phyloP scores from a whole-genome alignment of 2,113 vertebrate genomes.

The Halcyon malimbica region DNA sequence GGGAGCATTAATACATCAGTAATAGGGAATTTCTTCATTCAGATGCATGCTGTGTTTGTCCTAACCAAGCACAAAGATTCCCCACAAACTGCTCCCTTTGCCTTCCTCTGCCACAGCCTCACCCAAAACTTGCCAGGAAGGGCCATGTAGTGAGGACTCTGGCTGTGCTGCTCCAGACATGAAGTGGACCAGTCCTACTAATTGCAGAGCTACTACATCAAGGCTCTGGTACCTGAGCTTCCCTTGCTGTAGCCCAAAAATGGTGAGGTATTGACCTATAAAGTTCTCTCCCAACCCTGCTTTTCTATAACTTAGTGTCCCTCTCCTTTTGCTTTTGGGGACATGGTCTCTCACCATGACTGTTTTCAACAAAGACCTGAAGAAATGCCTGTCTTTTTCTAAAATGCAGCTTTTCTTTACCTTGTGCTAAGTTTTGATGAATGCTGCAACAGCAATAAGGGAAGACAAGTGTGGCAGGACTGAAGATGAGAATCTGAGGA shows the following conservation, averaged over 20 bases:
- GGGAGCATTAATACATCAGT: background rate
- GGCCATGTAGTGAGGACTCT: background rate
- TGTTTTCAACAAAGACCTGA: background rate
- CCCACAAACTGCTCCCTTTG: background rate
- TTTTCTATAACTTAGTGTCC: background rate
- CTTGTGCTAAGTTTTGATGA: background rate
- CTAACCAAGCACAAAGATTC: background rate
- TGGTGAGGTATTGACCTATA: background rate
- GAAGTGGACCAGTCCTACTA: rapidly evolving
- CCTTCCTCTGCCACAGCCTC: background rate
- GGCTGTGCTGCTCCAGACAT: background rate
- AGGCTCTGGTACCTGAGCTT: background rate
- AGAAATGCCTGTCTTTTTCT: background rate
- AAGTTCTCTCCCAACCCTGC: background rate
- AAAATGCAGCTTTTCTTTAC: background rate
- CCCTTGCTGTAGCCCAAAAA: background rate
- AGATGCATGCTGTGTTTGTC: background rate
- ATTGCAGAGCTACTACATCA: background rate
- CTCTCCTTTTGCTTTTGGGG: background rate
- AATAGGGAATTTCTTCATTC: background rate
- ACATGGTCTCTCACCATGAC: rapidly evolving
- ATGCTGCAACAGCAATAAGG: background rate
- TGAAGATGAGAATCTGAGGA: background rate
- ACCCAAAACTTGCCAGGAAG: background rate
- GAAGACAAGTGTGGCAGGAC: background rate